Percentiles rank a stretch among this genome's conserved stretches.
Conservation (phyloP, 1,140 invertebrate species). For the Hycleus cichorii region DNA sequence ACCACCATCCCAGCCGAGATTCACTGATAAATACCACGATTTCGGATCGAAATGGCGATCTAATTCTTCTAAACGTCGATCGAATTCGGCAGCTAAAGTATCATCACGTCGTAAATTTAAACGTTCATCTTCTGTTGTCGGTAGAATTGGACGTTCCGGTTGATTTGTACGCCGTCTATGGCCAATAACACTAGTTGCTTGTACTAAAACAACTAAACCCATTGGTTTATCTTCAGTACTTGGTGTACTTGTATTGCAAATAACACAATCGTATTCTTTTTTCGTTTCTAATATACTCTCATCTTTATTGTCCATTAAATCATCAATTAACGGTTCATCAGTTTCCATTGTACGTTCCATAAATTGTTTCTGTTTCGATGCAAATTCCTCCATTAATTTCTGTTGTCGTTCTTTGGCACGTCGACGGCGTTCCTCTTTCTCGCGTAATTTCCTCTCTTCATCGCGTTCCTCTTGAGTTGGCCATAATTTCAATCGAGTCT, state of each 20-base stretch:
- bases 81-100: conserved; percentile 58
- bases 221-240: conserved; percentile 81
- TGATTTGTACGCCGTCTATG: conserved; percentile 55
- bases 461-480: conserved; percentile 69
- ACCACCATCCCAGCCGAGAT: conserved; percentile 87
- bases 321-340: conserved; percentile 36
- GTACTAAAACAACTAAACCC: conserved; percentile 82
- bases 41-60: conserved; percentile 65
- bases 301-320: conserved; percentile 30
- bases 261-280: conserved; percentile 90
- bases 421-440: conserved; percentile 71
- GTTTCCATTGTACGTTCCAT: conserved; percentile 76
- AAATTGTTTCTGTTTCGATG: conserved; percentile 83
- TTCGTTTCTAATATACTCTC: conserved; percentile 51
- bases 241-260: conserved; percentile 84
- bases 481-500: conserved; percentile 65
- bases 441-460: conserved; percentile 61
- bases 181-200: conserved; percentile 75
- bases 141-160: conserved; percentile 52
- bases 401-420: conserved; percentile 83
- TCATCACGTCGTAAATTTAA: conserved; percentile 46
- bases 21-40: conserved; percentile 78
- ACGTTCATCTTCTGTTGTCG: conserved; percentile 58
- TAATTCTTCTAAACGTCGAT: conserved; percentile 61
- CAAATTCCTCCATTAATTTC: conserved; percentile 89